Evolutionary conservation across 2,797 vertebrate genomes (phyloP), one percentile per base, ranked within the genome.

Genomic region (Syngnathus acus): DNA sequence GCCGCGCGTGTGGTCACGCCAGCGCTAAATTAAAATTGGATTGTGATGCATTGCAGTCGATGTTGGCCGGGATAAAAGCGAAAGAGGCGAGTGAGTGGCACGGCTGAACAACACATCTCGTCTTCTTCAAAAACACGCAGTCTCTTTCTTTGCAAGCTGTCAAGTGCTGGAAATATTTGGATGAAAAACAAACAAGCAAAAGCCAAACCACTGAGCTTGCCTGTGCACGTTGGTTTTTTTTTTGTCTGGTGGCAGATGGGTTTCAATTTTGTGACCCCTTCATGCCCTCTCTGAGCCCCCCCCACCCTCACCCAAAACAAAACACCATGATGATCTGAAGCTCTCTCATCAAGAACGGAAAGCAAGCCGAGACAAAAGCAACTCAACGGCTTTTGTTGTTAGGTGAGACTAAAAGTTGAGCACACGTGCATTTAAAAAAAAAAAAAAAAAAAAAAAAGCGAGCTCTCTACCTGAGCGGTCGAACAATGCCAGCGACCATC

Each of bases 1-100:
- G 2, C 38, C 13, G 63, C 40, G 62, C 26, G 66, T 37, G 62
- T 9, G 73, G 76, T 84, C 73, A 72, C 78, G 76, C 77, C 79
- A 76, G 82, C 39, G 66, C 72, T 79, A 86, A 88, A 89, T 90
- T 83, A 87, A 89, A 89, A 88, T 87, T 87, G 86, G 83, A 88
- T 88, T 79, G 84, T 89, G 89, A 89, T 90, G 88, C 89, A 90
- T 86, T 89, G 89, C 88, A 89, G 89, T 83, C 72, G 84, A 86
- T 82, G 76, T 81, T 80, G 79, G 73, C 78, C 68, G 65, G 76
- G 82, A 84, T 73, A 81, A 81, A 81, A 62, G 73, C 32, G 26
- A 7, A 57, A 65, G 73, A 73, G 8, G 47, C 64, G 71, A 47
- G 70, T 70, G 72, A 76, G 74, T 14, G 7, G 73, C 66, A 67